Conservation (phyloP, 2,888 invertebrate genomes). For the Troilus luridus region DNA sequence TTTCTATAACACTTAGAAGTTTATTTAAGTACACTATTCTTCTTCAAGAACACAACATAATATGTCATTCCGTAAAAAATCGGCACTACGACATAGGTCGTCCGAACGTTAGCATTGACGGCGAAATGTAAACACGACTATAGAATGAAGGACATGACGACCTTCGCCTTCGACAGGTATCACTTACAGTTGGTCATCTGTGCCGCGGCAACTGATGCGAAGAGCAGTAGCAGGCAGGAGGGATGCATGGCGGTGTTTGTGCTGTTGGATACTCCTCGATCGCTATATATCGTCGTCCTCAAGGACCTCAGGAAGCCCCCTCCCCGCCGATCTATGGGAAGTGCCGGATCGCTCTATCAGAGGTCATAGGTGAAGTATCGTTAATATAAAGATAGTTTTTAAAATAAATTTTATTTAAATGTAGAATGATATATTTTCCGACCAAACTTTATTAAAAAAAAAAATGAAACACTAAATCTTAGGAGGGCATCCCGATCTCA, state of each 20-base stretch:
- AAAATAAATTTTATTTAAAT: neutral
- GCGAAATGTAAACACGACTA: neutral
- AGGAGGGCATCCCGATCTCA: too few species aligned
- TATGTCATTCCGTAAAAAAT: neutral
- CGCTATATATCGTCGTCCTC: conserved; percentile 51
- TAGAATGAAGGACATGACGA: neutral
- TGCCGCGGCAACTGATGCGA: neutral
- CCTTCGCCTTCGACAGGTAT: conserved; percentile 43
- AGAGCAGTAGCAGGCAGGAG: neutral
- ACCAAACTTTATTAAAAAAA: too few species aligned
- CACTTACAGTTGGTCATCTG: conserved; percentile 54
- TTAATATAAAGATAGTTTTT: neutral
- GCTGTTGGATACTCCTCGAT: neutral
- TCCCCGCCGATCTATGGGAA: neutral
- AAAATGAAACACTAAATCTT: too few species aligned
- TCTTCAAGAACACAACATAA: neutral
- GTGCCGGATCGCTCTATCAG: neutral
- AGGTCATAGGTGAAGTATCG: neutral
- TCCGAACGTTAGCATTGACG: neutral
- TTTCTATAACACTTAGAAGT: too few species aligned
- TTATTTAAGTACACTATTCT: neutral
- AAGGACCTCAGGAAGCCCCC: conserved; percentile 39
- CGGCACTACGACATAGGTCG: neutral
- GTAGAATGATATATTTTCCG: too few species aligned
- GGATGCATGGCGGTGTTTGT: conserved; percentile 7